A percentile compares a stretch with the other conserved stretches of the same genome.
Conservation (phyloP, 2,113 vertebrate species). For the Lasiurus cinereus region DNA sequence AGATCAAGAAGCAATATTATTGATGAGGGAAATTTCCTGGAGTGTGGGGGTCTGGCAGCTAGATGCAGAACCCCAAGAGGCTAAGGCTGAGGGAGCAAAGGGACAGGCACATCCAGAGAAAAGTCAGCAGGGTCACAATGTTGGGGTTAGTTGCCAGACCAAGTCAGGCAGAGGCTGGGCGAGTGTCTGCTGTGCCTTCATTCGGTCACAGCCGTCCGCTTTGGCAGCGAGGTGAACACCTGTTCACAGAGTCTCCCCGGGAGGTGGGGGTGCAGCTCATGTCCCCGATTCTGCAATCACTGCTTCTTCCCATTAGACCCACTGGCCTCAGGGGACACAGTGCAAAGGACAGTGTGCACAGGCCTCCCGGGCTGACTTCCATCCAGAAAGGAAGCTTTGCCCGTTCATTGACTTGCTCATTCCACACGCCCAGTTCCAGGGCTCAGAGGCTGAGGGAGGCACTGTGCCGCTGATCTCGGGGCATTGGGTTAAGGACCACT, state of each 20-base stretch:
- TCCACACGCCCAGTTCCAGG: background rate
- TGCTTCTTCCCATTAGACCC: background rate
- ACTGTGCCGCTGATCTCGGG: background rate
- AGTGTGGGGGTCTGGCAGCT: background rate
- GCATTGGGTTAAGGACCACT: background rate
- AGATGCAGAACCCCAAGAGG: background rate
- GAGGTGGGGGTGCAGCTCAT: background rate
- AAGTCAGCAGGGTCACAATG: background rate
- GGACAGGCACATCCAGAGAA: background rate
- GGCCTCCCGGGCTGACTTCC: background rate
- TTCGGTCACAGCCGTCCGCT: background rate
- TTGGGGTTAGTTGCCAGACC: background rate
- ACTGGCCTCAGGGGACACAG: background rate
- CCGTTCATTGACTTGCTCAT: background rate
- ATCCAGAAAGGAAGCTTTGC: background rate
- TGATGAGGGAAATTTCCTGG: background rate
- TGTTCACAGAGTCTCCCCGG: background rate
- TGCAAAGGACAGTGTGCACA: background rate
- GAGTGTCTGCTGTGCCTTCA: background rate
- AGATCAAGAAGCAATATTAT: background rate
- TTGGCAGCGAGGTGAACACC: background rate
- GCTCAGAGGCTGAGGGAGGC: background rate
- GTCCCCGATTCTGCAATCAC: background rate
- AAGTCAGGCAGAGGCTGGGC: background rate
- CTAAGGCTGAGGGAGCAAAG: background rate